Percentiles rank a stretch among this genome's conserved stretches.
Evolutionary conservation across 2,113 vertebrate genomes (phyloP).

Genomic region (Myxocyprinus asiaticus): DNA sequence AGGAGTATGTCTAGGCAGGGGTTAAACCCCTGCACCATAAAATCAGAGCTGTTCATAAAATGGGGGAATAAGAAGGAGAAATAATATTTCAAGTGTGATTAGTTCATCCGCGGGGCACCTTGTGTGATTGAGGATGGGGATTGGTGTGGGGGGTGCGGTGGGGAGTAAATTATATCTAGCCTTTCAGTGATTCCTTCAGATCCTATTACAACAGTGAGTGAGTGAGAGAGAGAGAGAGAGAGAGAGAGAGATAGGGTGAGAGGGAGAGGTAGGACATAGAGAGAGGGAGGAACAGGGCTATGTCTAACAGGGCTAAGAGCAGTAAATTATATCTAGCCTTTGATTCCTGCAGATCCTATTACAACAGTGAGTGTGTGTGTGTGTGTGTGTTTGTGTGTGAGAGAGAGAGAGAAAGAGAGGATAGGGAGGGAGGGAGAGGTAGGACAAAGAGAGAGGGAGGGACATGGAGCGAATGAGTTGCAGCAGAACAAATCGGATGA

Average conservation of each 20-base stretch:
- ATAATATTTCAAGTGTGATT: conserved; percentile 88
- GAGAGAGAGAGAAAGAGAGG: conserved; percentile 60
- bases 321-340: too few species aligned
- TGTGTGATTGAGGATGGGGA: conserved; percentile 71
- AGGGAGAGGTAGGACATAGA: too few species aligned
- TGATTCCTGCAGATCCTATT: too few species aligned
- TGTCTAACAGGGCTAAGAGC: too few species aligned
- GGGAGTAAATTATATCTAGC: conserved; percentile 85
- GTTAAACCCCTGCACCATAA: conserved; percentile 82
- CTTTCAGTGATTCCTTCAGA: conserved; percentile 90
- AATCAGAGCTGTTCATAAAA: conserved; percentile 81
- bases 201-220: conserved; percentile 80
- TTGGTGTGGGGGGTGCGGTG: conserved; percentile 58
- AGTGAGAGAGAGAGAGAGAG: conserved; percentile 15
- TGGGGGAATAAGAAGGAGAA: conserved; percentile 83
- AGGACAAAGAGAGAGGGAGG: conserved; percentile 21
- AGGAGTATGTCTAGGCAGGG: conserved; percentile 62
- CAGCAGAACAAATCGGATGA: conserved; percentile 81
- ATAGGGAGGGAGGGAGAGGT: conserved; percentile 16
- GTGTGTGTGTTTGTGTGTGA: too few species aligned
- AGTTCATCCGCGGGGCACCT: conserved; percentile 85
- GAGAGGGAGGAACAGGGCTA: too few species aligned
- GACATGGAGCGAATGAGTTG: conserved; percentile 59
- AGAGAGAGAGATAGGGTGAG: too few species aligned
- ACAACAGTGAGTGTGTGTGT: too few species aligned